phyloP scores from a whole-genome alignment of 2,797 vertebrate species.

The Parauchenoglanis ngamensis region DNA sequence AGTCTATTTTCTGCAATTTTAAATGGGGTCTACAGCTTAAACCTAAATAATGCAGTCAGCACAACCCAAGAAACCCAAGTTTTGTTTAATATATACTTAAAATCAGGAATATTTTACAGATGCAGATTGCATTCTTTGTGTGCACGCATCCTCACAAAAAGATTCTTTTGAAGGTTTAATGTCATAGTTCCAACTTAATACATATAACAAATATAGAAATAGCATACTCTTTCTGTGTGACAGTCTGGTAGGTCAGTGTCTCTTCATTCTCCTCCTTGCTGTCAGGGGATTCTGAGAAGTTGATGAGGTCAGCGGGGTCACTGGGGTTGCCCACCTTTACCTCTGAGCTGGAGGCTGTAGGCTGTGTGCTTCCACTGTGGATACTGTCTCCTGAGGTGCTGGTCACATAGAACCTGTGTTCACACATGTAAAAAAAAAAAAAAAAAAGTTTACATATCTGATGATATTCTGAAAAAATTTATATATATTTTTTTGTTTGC shows the following conservation, averaged over 20 bases:
- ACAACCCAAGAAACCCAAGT: background rate
- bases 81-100: background rate
- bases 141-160: background rate
- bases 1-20: background rate
- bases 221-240: constrained; percentile 77
- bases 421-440: background rate
- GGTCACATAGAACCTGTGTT: constrained; percentile 86
- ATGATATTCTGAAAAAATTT: background rate
- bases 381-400: constrained; percentile 94
- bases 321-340: constrained; percentile 69
- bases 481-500: too few relatives aligned
- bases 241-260: constrained; percentile 66
- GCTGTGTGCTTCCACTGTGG: constrained; percentile 81
- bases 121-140: background rate
- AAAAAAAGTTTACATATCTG: too few relatives aligned
- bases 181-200: background rate
- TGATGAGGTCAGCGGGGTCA: constrained; percentile 76
- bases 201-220: background rate
- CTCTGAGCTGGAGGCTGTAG: constrained; percentile 73
- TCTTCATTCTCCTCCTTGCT: constrained; percentile 64
- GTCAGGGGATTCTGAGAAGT: constrained; percentile 73
- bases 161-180: background rate
- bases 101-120: background rate
- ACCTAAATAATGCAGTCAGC: background rate
- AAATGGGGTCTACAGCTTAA: background rate